Conservation (phyloP, 2,888 invertebrate species). For the Lepidocyrtinus sp. region DNA sequence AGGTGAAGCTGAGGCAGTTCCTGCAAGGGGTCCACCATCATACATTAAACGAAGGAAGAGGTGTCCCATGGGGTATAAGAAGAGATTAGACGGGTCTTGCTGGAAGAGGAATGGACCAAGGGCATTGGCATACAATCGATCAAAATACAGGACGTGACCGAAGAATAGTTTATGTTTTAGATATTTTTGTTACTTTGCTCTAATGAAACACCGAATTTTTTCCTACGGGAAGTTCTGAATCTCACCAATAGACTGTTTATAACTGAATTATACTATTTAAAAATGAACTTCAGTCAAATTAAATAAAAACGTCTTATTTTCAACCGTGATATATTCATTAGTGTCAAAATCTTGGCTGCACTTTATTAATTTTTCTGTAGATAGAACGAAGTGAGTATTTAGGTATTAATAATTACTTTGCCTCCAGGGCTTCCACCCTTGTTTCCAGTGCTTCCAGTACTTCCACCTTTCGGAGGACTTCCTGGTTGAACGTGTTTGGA, state of each 20-base stretch:
- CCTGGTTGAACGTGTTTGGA: neutral
- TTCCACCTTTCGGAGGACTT: neutral
- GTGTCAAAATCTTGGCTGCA: slow-evolving; percentile 19
- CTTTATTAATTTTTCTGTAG: slow-evolving; percentile 11
- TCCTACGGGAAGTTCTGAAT: no score
- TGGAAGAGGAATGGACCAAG: slow-evolving; percentile 15
- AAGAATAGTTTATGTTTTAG: neutral
- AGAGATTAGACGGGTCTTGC: slow-evolving; percentile 58
- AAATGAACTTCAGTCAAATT: neutral
- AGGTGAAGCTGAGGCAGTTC: slow-evolving; percentile 40
- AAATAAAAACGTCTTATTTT: neutral
- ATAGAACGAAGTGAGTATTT: neutral
- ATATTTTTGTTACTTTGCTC: no score
- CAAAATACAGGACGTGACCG: slow-evolving; percentile 2
- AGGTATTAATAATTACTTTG: no score
- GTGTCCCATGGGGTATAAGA: slow-evolving; percentile 42
- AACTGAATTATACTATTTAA: no score
- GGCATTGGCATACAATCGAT: neutral
- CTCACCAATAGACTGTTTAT: no score
- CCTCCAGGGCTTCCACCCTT: no score
- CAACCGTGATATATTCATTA: neutral
- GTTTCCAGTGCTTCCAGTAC: no score
- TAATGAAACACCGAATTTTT: no score
- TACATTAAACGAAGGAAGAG: slow-evolving; percentile 45
- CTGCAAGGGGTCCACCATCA: slow-evolving; percentile 54